phyloP scores from a whole-genome alignment of 2,797 vertebrate species.

The Arctocebus calabarensis region DNA sequence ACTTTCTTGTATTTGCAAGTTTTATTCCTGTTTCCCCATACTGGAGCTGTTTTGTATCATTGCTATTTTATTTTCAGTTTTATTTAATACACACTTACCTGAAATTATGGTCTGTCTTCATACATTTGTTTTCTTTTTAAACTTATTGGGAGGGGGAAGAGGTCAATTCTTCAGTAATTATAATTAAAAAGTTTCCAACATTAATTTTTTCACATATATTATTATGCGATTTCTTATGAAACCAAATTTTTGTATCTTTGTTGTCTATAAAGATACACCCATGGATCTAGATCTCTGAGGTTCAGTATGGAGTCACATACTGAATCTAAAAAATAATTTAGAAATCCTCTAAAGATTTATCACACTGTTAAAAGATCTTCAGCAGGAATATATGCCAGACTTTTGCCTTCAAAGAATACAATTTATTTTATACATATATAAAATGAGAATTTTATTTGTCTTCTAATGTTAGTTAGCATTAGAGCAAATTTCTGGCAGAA shows the following conservation, averaged over 20 bases:
- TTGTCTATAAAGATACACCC: not conserved
- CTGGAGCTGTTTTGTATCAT: not conserved
- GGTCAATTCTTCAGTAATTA: not conserved
- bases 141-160: not conserved
- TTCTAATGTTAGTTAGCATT: not conserved
- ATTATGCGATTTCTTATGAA: not conserved
- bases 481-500: not conserved
- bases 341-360: not conserved
- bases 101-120: not conserved
- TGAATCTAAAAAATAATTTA: no score
- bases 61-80: conserved; percentile 17
- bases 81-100: not conserved
- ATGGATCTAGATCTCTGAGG: not conserved
- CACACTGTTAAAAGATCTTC: not conserved
- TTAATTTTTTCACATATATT: not conserved
- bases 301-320: no score
- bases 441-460: not conserved
- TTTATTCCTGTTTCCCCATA: not conserved
- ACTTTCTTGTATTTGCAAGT: conserved; percentile 1
- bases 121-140: not conserved
- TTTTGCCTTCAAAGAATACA: not conserved
- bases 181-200: not conserved
- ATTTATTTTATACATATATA: not conserved
- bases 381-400: not conserved
- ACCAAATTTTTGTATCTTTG: not conserved